Conservation (phyloP, 2,113 vertebrate genomes). For the Cochlearius cochlearius region DNA sequence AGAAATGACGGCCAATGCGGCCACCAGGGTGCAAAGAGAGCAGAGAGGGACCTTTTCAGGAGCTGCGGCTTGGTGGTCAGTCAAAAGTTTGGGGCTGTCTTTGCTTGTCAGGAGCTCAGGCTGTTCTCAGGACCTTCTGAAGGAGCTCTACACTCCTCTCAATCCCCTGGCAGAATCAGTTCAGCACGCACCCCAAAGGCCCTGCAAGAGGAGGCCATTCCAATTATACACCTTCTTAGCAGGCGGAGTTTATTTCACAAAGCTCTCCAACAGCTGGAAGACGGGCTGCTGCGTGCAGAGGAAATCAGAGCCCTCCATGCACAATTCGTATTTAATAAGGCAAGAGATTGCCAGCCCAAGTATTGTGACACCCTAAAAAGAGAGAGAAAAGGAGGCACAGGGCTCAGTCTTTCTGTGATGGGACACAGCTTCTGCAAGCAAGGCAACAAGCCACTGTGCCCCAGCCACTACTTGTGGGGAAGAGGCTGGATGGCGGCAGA, state of each 20-base stretch:
- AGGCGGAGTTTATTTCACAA: too few relatives aligned
- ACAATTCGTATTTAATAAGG: conserved; percentile 75
- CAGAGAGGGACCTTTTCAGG: not conserved
- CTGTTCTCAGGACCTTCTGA: not conserved
- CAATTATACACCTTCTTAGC: not conserved
- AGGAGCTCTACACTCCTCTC: not conserved
- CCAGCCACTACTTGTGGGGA: not conserved
- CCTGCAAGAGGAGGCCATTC: not conserved
- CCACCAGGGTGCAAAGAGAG: not conserved
- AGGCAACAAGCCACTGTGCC: not conserved
- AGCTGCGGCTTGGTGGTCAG: not conserved
- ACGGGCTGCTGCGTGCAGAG: too few relatives aligned
- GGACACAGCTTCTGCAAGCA: not conserved
- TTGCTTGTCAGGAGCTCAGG: not conserved
- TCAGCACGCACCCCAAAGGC: not conserved
- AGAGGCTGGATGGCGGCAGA: not conserved
- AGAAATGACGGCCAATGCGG: too few relatives aligned
- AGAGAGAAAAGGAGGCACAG: not conserved
- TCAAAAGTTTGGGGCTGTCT: too few relatives aligned
- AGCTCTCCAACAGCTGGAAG: too few relatives aligned
- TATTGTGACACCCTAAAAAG: conserved; percentile 77
- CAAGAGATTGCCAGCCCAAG: conserved; percentile 81
- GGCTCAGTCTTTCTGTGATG: not conserved
- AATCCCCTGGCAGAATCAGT: not conserved
- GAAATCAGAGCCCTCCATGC: conserved; percentile 49